Base-by-base conservation (phyloP, 2,888 invertebrate genomes). In the Cynaeus angustus region DNA sequence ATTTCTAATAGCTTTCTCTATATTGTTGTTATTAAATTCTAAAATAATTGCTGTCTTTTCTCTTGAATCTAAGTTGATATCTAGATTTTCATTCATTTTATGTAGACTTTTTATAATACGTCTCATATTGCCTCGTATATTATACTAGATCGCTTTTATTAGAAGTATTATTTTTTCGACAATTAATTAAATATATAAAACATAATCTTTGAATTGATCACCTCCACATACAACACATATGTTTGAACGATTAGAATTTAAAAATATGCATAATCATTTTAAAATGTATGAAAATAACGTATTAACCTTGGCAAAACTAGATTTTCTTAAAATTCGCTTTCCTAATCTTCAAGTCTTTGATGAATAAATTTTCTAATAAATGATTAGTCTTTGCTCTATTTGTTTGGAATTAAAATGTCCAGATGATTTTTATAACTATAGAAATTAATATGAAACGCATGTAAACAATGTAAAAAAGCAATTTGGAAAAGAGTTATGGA, bases 221-320 rank as follows among this genome's bases (percentile, higher is more conserved):
- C 55, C 55, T 55, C 55, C 38, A 37, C 38, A 55, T 55, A 55
- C 21, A 37, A 55, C 55, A 55, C 55, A 28, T 55, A 55, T 55
- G 10, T 21, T 55, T 55, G 55, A 55, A 55, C 55, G 55, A 38
- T 55, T 55, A 55, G 55, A 37, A 55, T 55, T 38, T 55, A 37
- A 38, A 38, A 55, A 55, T 55, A 55, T 55, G 38, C 16, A 38
- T 55, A 55, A 55, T 55, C 55, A 55, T 16, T 55, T 55, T 55
- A 55, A 55, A 55, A 55, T 55, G 37, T 55, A 55, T 38, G 55
- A 55, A 55, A 55, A 38, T 55, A 55, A 55, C 55, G 55, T 55
- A 55, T 55, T 55, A 55, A 41, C 55, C 55, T 38, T 55, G 55
- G 55, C 55, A 55, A 55, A 55, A 55, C 55, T 55, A 55, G 38